Evolutionary conservation across 2,113 vertebrate genomes (phyloP).

Genomic region (Glareola pratincola): DNA sequence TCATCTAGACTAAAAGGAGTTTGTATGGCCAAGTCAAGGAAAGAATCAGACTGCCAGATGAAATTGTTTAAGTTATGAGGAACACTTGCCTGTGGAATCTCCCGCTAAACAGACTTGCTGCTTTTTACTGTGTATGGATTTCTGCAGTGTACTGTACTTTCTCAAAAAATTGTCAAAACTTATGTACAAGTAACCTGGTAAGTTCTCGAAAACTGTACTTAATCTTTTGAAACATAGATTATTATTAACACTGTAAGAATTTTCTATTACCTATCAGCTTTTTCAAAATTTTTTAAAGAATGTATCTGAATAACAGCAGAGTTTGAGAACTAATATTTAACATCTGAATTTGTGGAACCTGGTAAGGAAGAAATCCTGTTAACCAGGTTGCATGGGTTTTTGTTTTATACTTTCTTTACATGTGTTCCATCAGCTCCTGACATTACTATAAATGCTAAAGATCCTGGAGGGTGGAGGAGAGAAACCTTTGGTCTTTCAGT

Average conservation of each 20-base stretch:
- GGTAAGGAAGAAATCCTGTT: not conserved
- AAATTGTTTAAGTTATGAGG: slow-evolving; percentile 55
- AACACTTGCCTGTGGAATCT: not conserved
- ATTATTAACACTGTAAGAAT: not conserved
- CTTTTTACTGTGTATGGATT: slow-evolving; percentile 50
- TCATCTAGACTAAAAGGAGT: not conserved
- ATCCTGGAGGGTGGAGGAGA: not conserved
- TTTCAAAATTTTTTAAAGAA: not conserved
- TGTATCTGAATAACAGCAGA: not conserved
- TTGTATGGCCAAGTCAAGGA: not conserved
- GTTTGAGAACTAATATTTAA: not conserved
- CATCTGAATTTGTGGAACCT: not conserved
- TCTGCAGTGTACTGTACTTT: slow-evolving; percentile 8
- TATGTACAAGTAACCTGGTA: slow-evolving; percentile 64
- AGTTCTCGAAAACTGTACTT: slow-evolving; percentile 42
- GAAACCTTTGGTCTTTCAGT: not conserved
- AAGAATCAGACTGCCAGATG: not conserved
- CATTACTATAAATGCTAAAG: not conserved
- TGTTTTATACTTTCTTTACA: not conserved
- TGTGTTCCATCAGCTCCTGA: not conserved
- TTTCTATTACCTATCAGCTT: not conserved
- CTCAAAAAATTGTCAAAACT: slow-evolving; percentile 51
- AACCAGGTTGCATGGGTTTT: not conserved
- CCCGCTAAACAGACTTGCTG: not conserved
- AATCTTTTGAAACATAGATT: not conserved